Base-by-base conservation (phyloP, 30 jellyfish, hydroid and myxozoan species). In the Nemopilema nomurai region DNA sequence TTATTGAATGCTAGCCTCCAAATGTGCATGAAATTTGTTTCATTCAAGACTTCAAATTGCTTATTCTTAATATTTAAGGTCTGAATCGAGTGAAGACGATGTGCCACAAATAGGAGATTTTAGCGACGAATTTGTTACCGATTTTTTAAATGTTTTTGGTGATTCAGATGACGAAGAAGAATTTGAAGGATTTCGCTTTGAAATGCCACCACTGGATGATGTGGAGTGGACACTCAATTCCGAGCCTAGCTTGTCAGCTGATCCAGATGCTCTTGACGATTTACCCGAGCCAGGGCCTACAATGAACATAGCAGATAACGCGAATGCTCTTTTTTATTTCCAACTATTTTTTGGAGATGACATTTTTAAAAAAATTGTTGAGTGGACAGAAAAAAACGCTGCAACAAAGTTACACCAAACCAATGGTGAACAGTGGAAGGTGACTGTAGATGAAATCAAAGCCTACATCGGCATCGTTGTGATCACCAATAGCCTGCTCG, bases 391-490 rank as follows among this genome's bases (percentile, higher is more conserved):
- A 25, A 41, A 23, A 25, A 76, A 76, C 33, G 75, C 77, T 3
- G 75, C 65, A 28, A 76, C 53, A 52, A 49, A 76, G 28, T 4
- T 50, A 49, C 18, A 51, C 62, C 18, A 31, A n/a, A 32, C 50
- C 16, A 49, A 49, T 0, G 69, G 83, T 18, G 86, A 76, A 57
- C 53, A 50, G 30, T 76, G 86, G 75, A 76, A 22, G 17, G 95
- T 86, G 41, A 64, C 86, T 20, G 24, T 67, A 6, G 71, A 69
- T 24, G 95, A 86, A 51, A 63, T 76, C 50, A 86, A 67, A 28
- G 33, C 76, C 28, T 68, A 77, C 53, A 31, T 86, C 63, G 90
- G 95, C 20, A 68, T 76, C 51, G 69, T 86, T 51, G 66, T 86
- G 50, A 77, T 52, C 75, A 0, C 75, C 19, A 76, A 76, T 53